Percentiles rank a stretch among this genome's conserved stretches.
phyloP scores from a whole-genome alignment of 2,113 vertebrate genomes.

The mouse (Mus musculus) region DNA sequence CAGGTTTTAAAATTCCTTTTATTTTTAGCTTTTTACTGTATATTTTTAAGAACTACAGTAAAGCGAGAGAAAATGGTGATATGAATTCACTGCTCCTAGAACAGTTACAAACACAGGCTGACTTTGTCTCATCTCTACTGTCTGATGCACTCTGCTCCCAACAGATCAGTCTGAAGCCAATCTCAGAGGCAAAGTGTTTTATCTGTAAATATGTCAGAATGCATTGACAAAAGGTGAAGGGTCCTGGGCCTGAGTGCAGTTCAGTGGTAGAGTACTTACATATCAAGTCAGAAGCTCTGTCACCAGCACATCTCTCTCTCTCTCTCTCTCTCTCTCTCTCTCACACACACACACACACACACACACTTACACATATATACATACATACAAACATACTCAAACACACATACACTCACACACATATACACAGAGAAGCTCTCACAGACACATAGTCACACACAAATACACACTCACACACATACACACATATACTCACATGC shows the following conservation, averaged over 20 bases:
- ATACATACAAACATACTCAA: not conserved
- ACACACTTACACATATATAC: not conserved
- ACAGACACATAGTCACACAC: not conserved
- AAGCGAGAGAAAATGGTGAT: not conserved
- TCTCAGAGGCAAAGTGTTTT: slow-evolving; percentile 7
- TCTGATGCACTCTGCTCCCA: not conserved
- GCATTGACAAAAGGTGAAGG: not conserved
- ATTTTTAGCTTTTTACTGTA: slow-evolving; percentile 7
- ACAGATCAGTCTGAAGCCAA: slow-evolving; percentile 26
- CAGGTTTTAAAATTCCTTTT: not conserved
- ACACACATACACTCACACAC: not conserved
- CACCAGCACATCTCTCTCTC: too few species aligned
- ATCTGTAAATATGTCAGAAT: not conserved
- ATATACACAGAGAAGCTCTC: not conserved
- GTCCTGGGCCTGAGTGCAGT: not conserved
- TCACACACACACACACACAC: not conserved
- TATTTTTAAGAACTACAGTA: not conserved
- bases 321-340: too few species aligned
- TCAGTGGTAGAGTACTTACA: not conserved
- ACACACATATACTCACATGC: not conserved
- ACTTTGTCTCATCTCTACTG: not conserved
- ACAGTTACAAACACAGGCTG: not conserved
- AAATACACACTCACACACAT: not conserved
- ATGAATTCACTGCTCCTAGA: not conserved
- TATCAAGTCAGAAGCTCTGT: not conserved